Percentiles rank a stretch among this genome's conserved stretches.
These are phyloP conservation scores for Branchipolynoe longqiensis DNA, from an alignment of 2,888 invertebrate species.

Conservation along the genomic window DNA sequence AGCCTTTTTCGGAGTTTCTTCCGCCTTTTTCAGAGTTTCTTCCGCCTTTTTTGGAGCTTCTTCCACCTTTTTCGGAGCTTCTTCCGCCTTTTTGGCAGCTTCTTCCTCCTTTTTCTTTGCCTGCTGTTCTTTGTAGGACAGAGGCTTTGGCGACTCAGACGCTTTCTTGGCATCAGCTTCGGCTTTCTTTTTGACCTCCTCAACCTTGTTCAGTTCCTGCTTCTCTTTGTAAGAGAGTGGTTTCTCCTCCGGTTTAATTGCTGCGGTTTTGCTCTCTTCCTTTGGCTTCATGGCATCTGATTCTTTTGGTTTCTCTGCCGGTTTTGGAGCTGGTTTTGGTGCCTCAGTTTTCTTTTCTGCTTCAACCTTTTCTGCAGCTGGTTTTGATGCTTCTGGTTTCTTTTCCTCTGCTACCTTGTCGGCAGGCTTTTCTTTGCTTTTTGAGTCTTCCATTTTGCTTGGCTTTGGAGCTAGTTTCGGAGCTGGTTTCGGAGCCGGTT, in stretches of 20 bases:
- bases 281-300: not conserved
- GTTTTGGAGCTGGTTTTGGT: not conserved
- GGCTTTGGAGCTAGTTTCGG: not conserved
- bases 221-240: too few relatives aligned
- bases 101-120: conserved; percentile 12
- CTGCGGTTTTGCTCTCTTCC: not conserved
- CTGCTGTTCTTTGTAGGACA: conserved; percentile 36
- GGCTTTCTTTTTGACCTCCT: not conserved
- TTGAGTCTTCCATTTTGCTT: not conserved
- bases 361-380: not conserved
- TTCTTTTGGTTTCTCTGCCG: too few relatives aligned
- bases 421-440: too few relatives aligned
- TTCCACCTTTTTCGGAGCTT: not conserved
- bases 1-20: not conserved
- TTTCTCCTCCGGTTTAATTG: not conserved
- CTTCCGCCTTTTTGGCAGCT: not conserved
- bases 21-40: conserved; percentile 2
- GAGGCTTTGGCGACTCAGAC: too few relatives aligned
- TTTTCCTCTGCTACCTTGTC: not conserved
- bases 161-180: conserved; percentile 2
- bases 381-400: not conserved
- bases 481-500: too few relatives aligned
- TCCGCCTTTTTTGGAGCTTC: not conserved
- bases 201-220: not conserved
- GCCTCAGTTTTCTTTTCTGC: not conserved